Evolutionary conservation across 1,140 invertebrate genomes (phyloP).

Genomic region (Bombus huntii): DNA sequence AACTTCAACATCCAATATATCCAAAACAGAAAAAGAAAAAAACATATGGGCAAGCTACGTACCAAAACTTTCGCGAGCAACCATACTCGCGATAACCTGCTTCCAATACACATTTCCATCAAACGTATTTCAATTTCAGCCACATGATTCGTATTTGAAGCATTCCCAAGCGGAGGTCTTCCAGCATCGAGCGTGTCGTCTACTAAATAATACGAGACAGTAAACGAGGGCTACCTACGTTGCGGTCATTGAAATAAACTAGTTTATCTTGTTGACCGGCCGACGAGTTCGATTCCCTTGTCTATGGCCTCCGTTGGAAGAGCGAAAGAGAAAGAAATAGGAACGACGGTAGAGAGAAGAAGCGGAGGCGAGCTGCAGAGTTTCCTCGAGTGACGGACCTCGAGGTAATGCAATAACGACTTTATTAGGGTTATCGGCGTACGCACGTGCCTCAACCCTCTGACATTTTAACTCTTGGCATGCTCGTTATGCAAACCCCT

Average conservation of each 20-base stretch:
- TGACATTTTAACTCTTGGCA: conserved; percentile 67
- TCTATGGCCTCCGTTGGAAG: neutral
- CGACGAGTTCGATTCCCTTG: conserved; percentile 28
- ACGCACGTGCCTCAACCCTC: conserved; percentile 64
- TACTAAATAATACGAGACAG: neutral
- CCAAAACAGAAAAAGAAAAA: no score
- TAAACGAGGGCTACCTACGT: no score
- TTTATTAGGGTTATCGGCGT: conserved; percentile 64
- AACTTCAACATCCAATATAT: no score
- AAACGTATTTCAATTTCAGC: no score
- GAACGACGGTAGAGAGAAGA: neutral
- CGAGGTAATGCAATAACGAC: conserved; percentile 59
- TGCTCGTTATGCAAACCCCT: conserved; percentile 49
- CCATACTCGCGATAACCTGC: no score
- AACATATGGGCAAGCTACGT: no score
- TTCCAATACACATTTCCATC: no score
- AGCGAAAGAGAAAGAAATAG: neutral
- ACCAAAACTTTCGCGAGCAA: no score
- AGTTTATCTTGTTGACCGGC: conserved; percentile 34
- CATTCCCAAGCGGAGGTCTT: no score
- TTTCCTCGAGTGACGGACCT: conserved; percentile 7
- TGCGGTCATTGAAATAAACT: conserved; percentile 35
- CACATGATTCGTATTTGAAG: no score
- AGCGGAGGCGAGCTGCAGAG: neutral
- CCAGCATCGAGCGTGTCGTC: neutral